A percentile compares a stretch with the other conserved stretches of the same genome.
Conservation (phyloP, 2,113 vertebrate species). For the Pithys albifrons region DNA sequence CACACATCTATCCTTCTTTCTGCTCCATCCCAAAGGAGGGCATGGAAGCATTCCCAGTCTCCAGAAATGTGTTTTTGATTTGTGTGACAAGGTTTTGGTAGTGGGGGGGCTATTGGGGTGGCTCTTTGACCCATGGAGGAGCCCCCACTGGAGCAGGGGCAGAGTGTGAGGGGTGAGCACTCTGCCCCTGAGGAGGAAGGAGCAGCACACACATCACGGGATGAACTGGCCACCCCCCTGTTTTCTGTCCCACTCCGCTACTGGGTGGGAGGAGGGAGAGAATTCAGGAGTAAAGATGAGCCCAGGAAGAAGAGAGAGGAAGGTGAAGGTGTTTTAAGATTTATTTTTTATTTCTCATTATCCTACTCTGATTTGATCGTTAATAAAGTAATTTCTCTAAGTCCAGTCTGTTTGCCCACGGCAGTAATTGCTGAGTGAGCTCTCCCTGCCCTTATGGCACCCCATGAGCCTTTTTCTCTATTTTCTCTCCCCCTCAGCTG, state of each 20-base stretch:
- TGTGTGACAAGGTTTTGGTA: neutral
- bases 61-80: neutral
- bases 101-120: neutral
- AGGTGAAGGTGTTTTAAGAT: neutral
- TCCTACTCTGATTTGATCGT: neutral
- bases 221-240: neutral
- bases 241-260: fast-evolving
- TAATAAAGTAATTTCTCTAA: neutral
- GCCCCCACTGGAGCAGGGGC: neutral
- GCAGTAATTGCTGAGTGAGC: neutral
- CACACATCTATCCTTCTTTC: neutral
- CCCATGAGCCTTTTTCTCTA: neutral
- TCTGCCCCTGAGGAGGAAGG: neutral
- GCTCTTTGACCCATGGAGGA: neutral
- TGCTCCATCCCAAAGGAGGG: neutral
- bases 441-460: neutral
- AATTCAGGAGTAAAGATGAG: neutral
- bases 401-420: fast-evolving
- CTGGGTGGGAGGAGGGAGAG: neutral
- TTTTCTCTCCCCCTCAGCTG: neutral
- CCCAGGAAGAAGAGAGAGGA: neutral
- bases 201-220: neutral
- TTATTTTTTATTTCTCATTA: neutral
- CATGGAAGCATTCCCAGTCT: neutral
- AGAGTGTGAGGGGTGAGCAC: neutral